Conservation (phyloP, 2,888 invertebrate species). For the Oscheius onirici region DNA sequence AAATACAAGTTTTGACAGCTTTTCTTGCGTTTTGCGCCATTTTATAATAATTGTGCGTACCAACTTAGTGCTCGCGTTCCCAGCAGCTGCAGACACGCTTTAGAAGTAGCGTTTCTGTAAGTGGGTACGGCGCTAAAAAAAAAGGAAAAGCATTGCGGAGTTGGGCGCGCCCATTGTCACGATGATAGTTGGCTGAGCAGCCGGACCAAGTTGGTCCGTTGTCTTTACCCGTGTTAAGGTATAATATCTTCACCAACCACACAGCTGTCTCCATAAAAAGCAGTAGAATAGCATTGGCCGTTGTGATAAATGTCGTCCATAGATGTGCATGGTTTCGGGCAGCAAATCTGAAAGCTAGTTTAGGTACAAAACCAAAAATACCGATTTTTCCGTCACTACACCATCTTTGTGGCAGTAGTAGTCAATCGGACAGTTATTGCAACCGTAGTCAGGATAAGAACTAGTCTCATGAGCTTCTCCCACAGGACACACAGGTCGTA, state of each 20-base stretch:
- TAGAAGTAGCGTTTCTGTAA: no score
- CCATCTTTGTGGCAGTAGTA: slow-evolving; percentile 67
- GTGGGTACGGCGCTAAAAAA: no score
- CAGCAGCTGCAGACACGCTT: no score
- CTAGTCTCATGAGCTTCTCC: slow-evolving; percentile 63
- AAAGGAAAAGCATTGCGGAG: no score
- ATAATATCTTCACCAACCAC: slow-evolving; percentile 44
- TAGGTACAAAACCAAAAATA: slow-evolving; percentile 23
- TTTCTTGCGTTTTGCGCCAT: no score
- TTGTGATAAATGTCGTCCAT: slow-evolving; percentile 68
- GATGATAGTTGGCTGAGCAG: no score
- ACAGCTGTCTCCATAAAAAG: slow-evolving; percentile 66
- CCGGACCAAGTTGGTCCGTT: no score
- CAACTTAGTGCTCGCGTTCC: no score
- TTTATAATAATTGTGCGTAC: no score
- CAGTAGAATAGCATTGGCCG: slow-evolving; percentile 66
- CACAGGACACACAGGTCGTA: slow-evolving; percentile 65
- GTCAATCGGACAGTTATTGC: slow-evolving; percentile 60
- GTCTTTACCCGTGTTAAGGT: no score
- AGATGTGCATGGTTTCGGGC: slow-evolving; percentile 68
- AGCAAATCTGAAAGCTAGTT: slow-evolving; percentile 58
- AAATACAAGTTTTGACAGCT: no score
- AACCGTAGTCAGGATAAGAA: slow-evolving; percentile 59
- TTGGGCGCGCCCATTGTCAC: no score
- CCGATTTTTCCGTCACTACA: slow-evolving; percentile 62